These are phyloP conservation scores for Hestina assimilis DNA, from an alignment of 1,140 invertebrate species.

Conservation along the genomic window DNA sequence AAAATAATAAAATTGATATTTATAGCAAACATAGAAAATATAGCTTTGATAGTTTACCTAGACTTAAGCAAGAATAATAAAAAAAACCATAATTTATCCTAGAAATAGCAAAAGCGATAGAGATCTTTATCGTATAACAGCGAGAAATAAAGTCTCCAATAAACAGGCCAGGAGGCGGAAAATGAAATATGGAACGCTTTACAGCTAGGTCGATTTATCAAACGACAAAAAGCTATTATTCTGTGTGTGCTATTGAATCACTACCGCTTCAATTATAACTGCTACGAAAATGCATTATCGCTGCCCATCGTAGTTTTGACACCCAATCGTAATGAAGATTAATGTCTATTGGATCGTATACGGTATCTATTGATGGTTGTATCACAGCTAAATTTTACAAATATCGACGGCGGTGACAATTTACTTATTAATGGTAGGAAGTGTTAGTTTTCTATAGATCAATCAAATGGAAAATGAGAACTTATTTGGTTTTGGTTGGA, in stretches of 20 bases:
- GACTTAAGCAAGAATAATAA: too few species aligned
- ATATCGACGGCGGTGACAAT: too few species aligned
- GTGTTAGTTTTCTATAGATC: too few species aligned
- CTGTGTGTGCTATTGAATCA: background rate
- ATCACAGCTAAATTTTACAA: too few species aligned
- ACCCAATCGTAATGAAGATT: background rate
- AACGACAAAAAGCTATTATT: background rate
- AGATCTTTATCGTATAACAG: background rate
- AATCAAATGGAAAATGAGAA: too few species aligned
- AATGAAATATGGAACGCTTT: background rate
- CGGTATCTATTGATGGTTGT: background rate
- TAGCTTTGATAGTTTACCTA: too few species aligned
- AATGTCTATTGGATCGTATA: background rate
- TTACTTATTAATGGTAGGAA: too few species aligned
- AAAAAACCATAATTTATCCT: too few species aligned
- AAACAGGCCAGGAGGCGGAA: background rate
- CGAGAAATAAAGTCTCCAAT: background rate
- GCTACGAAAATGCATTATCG: background rate
- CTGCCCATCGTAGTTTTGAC: background rate
- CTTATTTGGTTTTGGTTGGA: too few species aligned
- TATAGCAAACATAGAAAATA: too few species aligned
- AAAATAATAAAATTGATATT: too few species aligned
- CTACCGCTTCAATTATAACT: background rate
- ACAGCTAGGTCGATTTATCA: background rate
- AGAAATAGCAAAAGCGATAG: background rate